Conservation (phyloP, 2,113 vertebrate species). For the Procavia capensis region DNA sequence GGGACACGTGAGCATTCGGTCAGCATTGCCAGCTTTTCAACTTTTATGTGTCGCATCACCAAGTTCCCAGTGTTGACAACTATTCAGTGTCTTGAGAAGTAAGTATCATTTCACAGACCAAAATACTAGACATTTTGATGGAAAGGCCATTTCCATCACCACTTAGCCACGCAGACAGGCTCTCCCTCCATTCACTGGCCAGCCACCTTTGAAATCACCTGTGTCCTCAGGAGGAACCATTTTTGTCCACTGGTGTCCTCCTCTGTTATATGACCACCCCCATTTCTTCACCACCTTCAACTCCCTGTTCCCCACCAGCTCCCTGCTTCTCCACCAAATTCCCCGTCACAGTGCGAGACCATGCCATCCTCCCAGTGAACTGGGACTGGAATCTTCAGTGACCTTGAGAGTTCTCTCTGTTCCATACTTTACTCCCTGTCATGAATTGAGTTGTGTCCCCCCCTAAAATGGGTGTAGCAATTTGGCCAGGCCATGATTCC, state of each 20-base stretch:
- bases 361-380: neutral
- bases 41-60: too few species aligned
- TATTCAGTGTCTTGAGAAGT: too few species aligned
- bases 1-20: too few species aligned
- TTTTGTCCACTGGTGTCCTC: neutral
- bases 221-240: neutral
- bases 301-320: accelerated
- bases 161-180: accelerated
- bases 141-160: neutral
- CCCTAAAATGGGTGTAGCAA: too few species aligned
- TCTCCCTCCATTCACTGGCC: too few species aligned
- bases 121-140: too few species aligned
- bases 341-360: neutral
- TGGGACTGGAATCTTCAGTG: neutral
- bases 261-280: neutral
- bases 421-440: neutral
- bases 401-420: neutral
- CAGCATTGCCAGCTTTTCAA: too few species aligned
- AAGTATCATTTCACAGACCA: too few species aligned
- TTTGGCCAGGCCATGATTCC: too few species aligned
- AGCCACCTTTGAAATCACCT: neutral
- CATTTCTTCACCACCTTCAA: neutral
- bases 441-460: too few species aligned
- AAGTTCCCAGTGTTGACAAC: too few species aligned
- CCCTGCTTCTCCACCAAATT: neutral